Evolutionary conservation across 2,797 vertebrate species (phyloP).

Genomic region (Gymnothorax reevesii): DNA sequence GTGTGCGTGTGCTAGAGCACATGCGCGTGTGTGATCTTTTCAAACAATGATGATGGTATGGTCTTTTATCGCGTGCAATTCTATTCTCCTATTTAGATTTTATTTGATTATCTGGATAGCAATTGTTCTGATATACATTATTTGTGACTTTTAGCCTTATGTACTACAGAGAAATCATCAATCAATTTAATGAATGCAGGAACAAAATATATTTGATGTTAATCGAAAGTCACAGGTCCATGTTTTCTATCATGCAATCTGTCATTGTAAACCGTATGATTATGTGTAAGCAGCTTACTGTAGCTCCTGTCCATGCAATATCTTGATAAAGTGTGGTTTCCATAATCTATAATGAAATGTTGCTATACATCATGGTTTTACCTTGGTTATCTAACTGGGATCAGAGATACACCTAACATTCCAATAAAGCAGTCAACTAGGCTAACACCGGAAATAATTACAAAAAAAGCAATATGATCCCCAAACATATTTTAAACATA

Average conservation of each 20-base stretch:
- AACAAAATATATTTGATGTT: background rate
- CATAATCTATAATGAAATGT: background rate
- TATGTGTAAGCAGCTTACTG: constrained; percentile 1
- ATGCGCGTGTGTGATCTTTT: background rate
- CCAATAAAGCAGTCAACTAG: background rate
- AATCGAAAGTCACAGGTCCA: background rate
- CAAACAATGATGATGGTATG: background rate
- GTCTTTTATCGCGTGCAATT: background rate
- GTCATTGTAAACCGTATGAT: background rate
- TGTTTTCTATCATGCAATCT: constrained; percentile 2
- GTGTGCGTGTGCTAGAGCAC: background rate
- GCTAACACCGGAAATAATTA: background rate
- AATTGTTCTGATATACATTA: background rate
- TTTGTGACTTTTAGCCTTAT: background rate
- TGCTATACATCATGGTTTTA: background rate
- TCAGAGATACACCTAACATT: no score
- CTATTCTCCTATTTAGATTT: background rate
- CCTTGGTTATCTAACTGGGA: background rate
- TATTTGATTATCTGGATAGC: constrained; percentile 2
- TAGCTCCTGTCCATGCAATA: background rate
- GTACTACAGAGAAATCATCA: background rate
- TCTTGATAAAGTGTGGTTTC: background rate
- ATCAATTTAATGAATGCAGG: background rate
- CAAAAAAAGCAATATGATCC: background rate
- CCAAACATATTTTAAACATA: background rate